A percentile compares a stretch with the other conserved stretches of the same genome.
These are phyloP conservation scores for Crotalus viridis DNA, from an alignment of 2,113 vertebrate species.

Conservation along the genomic window DNA sequence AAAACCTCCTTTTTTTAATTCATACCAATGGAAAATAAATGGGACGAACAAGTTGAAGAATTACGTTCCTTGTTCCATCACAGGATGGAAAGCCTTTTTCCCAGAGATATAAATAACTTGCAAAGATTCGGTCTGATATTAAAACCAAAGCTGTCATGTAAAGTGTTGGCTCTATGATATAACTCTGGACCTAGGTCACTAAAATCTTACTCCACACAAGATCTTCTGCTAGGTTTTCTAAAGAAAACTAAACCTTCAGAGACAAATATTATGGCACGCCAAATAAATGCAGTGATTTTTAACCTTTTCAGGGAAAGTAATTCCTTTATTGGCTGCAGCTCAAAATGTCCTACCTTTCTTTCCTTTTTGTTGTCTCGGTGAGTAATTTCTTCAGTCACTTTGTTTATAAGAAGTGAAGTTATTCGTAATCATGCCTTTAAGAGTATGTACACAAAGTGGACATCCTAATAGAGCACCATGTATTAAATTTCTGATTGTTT, in stretches of 20 bases:
- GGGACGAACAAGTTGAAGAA: constrained; percentile 27
- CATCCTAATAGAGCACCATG: constrained; percentile 87
- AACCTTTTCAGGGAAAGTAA: constrained; percentile 83
- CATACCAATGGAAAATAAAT: constrained; percentile 22
- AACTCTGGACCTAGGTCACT: constrained; percentile 69
- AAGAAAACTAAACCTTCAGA: constrained; percentile 75
- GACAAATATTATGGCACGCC: constrained; percentile 84
- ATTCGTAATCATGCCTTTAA: constrained; percentile 88
- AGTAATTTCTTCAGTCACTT: constrained; percentile 86
- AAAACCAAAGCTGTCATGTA: constrained; percentile 60
- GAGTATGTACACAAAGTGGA: constrained; percentile 93
- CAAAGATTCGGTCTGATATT: constrained; percentile 59
- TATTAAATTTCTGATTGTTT: constrained; percentile 98
- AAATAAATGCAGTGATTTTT: constrained; percentile 79
- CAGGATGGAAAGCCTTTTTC: constrained; percentile 56
- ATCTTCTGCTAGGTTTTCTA: constrained; percentile 71
- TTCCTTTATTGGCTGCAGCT: constrained; percentile 75
- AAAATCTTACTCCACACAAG: constrained; percentile 61
- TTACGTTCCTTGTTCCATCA: constrained; percentile 45
- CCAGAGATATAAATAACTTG: constrained; percentile 61
- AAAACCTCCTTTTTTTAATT: constrained; percentile 35
- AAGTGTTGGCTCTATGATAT: constrained; percentile 61
- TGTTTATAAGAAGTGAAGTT: constrained; percentile 93
- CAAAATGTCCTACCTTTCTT: constrained; percentile 83
- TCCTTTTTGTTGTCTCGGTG: constrained; percentile 85